These are phyloP conservation scores for Allygus modestus DNA, from an alignment of 2,888 invertebrate species.

Conservation along the genomic window DNA sequence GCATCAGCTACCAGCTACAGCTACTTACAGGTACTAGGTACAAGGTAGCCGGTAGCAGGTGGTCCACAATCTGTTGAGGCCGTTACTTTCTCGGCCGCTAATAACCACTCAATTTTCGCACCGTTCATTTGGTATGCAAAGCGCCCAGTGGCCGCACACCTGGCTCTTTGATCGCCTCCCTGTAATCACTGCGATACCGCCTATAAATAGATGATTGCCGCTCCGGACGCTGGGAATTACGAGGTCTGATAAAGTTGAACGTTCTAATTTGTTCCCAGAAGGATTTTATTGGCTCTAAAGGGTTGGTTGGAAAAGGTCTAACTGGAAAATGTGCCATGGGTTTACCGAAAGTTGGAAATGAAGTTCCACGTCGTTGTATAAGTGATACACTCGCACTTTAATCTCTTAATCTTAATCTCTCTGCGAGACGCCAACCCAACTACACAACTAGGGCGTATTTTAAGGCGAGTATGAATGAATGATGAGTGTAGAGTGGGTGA, in stretches of 20 bases:
- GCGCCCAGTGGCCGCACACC: slow-evolving; percentile 6
- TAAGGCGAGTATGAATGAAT: too few relatives aligned
- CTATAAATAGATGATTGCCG: slow-evolving; percentile 24
- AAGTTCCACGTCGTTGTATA: too few relatives aligned
- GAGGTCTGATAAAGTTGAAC: neutral
- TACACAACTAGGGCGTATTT: too few relatives aligned
- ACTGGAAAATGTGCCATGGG: too few relatives aligned
- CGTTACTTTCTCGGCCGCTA: slow-evolving; percentile 44
- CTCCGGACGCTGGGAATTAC: neutral
- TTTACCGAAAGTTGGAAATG: too few relatives aligned
- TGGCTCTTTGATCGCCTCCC: neutral
- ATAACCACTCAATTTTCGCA: slow-evolving; percentile 51
- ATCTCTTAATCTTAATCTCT: too few relatives aligned
- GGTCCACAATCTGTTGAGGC: neutral
- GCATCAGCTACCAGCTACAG: neutral
- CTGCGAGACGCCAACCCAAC: too few relatives aligned
- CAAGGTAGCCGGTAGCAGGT: neutral
- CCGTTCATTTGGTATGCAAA: slow-evolving; percentile 44
- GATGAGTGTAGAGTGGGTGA: too few relatives aligned
- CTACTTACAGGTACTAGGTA: neutral
- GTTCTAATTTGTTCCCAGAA: slow-evolving; percentile 2
- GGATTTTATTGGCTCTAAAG: neutral
- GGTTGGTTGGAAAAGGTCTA: neutral
- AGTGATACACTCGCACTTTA: too few relatives aligned
- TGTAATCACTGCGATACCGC: slow-evolving; percentile 21